Conservation (phyloP, 2,797 vertebrate species). For the Aeoliscus strigatus region DNA sequence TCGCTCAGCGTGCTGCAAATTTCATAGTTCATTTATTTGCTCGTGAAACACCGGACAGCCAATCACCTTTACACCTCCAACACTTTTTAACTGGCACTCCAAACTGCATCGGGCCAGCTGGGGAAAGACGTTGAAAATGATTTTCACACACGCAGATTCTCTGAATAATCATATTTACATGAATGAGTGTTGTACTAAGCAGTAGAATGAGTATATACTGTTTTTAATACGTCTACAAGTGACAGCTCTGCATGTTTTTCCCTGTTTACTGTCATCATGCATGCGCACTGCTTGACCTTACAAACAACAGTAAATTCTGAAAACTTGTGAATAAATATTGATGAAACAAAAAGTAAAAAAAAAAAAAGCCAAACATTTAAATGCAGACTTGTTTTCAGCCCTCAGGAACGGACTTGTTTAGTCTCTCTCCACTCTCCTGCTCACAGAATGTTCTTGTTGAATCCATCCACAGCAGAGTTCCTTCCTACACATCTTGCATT, state of each 20-base stretch:
- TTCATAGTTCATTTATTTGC: conserved; percentile 56
- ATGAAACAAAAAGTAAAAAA: not conserved
- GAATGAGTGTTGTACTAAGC: not conserved
- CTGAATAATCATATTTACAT: too few species aligned
- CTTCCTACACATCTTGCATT: too few species aligned
- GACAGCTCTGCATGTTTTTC: not conserved
- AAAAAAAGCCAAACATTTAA: conserved; percentile 3
- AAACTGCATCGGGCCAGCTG: conserved; percentile 5
- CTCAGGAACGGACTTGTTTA: too few species aligned
- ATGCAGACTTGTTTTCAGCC: too few species aligned
- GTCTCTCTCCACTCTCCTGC: too few species aligned
- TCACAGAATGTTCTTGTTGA: not conserved
- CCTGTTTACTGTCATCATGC: conserved; percentile 2
- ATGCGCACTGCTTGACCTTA: conserved; percentile 7
- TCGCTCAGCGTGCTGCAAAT: conserved; percentile 41
- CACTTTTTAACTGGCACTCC: conserved; percentile 34
- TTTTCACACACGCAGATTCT: conserved; percentile 1
- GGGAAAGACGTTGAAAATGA: conserved; percentile 2
- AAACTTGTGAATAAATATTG: conserved; percentile 10
- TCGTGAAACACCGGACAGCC: conserved; percentile 43
- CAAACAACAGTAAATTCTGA: conserved; percentile 13
- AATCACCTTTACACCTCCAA: conserved; percentile 38
- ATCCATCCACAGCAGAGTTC: too few species aligned
- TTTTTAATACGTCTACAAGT: too few species aligned
- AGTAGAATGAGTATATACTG: too few species aligned